Evolutionary conservation across 2,888 invertebrate genomes (phyloP).

Genomic region (Geophilus truncorum): DNA sequence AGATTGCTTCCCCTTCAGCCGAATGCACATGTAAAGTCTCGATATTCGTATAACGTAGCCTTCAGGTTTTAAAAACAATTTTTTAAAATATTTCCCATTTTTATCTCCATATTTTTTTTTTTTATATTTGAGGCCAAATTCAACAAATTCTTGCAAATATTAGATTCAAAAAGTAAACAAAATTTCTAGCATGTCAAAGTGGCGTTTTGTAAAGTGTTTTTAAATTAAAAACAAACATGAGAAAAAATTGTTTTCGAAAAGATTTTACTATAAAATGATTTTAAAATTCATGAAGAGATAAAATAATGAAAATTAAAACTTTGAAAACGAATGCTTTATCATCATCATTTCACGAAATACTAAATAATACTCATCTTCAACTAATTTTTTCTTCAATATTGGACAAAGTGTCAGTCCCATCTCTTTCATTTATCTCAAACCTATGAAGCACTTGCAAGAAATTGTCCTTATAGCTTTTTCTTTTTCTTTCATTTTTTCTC

Average conservation of each 20-base stretch:
- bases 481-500: neutral
- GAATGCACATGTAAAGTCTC: neutral
- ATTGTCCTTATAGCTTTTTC: neutral
- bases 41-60: neutral
- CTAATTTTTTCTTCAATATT: neutral
- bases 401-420: neutral
- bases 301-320: no score
- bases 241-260: neutral
- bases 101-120: neutral
- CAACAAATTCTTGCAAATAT: neutral
- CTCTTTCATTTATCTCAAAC: neutral
- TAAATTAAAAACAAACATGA: neutral
- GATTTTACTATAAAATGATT: neutral
- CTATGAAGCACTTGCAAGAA: neutral
- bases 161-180: neutral
- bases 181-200: neutral
- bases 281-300: no score
- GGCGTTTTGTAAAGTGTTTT: neutral
- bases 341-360: no score
- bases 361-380: no score
- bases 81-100: neutral
- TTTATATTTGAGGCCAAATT: neutral
- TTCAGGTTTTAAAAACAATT: neutral
- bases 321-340: no score
- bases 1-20: neutral